Evolutionary conservation across 92 coral and sea anemone genomes (phyloP), one percentile per base, ranked within the genome.

Genomic region (Pocillopora grandis): DNA sequence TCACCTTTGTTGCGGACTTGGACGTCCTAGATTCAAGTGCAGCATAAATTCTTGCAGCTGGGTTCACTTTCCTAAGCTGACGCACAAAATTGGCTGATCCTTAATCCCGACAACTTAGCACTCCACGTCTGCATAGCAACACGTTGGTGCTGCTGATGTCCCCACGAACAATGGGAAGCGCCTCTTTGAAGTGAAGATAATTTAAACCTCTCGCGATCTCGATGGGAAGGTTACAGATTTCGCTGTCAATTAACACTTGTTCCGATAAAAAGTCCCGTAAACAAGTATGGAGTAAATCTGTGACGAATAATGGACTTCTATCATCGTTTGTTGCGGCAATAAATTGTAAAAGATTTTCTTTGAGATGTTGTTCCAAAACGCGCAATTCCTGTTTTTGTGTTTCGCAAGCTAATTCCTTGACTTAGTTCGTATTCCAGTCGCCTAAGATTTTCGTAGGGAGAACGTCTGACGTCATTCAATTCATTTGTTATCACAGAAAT

Each of bases 41-140:
- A 14, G 98, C 94, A 62, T 95, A 95, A 72, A 93, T 95, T n/a
- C 87, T 71, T n/a, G 97, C 97, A 16, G 97, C 98, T 63, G 98
- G 98, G 68, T 90, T 91, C 48, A 79, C 92, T 63, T 95, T 95
- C 93, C 87, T 95, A 84, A 64, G 88, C 72, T 95, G 95, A 35
- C 98, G 90, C 95, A 91, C 86, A 78, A 95, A 95, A 77, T 95
- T 95, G 1, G 97, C 98, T 5, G 98, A 92, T 64, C 98, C 98
- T 71, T 95, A 95, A 52, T 95, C n/a, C 98, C 10, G 97, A 95
- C 72, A 95, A 82, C 85, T 95, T 95, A 19, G 95, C 98, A 20
- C 93, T 89, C 95, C 92, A 5, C 97, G 97, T 81, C 86, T 89
- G 97, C 95, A 93, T 18, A 95, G 89, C 87, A 95, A 86, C 92